These are phyloP conservation scores for Drosophila engyochracea DNA, from an alignment of 2,888 invertebrate genomes.

Conservation along the genomic window DNA sequence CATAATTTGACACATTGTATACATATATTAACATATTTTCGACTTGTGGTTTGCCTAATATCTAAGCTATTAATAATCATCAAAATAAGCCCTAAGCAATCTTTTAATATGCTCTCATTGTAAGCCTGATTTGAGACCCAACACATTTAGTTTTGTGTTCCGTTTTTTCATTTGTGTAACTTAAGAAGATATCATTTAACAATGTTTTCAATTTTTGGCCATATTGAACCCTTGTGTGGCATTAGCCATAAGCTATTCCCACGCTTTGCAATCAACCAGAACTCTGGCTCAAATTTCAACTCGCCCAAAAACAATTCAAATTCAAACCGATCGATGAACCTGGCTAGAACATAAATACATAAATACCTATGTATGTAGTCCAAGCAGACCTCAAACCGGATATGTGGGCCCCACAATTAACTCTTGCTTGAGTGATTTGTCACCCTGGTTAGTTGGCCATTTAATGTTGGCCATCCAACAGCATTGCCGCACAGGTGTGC, in stretches of 20 bases:
- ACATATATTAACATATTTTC: neutral
- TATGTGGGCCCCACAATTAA: conserved; percentile 39
- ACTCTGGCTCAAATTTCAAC: neutral
- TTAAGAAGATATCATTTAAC: neutral
- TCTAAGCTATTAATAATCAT: neutral
- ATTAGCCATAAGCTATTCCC: neutral
- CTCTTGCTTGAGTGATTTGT: conserved; percentile 48
- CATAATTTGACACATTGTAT: neutral
- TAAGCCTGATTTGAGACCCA: neutral
- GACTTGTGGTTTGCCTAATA: neutral
- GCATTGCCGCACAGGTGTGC: conserved; percentile 49
- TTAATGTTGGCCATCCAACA: conserved; percentile 13
- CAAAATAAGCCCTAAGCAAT: neutral
- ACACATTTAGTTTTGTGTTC: neutral
- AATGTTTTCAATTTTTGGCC: neutral
- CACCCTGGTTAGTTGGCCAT: conserved; percentile 24
- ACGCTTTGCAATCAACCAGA: neutral
- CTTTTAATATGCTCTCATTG: neutral
- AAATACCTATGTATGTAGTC: neutral
- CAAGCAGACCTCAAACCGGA: conserved; percentile 54
- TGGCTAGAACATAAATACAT: neutral
- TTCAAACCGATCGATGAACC: conserved; percentile 32
- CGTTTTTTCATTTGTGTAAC: neutral
- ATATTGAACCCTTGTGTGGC: neutral
- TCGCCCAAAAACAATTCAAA: neutral